These are phyloP conservation scores for Gobio occitaniae DNA, from an alignment of 2,797 vertebrate genomes.

Conservation along the genomic window DNA sequence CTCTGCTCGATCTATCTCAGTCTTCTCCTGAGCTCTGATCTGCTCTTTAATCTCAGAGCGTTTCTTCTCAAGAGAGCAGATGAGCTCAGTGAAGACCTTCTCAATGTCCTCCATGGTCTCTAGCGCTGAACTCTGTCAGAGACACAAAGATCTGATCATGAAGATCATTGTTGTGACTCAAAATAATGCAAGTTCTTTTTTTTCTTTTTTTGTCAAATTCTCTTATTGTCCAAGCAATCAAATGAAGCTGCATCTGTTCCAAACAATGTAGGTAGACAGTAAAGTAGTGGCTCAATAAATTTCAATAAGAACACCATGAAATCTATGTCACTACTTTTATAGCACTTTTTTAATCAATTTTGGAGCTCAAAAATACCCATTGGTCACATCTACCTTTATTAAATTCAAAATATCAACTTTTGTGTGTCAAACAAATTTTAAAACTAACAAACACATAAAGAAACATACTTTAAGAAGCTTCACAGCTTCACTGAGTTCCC, in stretches of 20 bases:
- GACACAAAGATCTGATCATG: neutral
- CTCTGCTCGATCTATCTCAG: slow-evolving; percentile 32
- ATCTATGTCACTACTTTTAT: neutral
- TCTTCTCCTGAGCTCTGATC: slow-evolving; percentile 43
- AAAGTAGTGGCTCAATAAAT: neutral
- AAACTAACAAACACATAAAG: neutral
- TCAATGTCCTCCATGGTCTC: slow-evolving; percentile 10
- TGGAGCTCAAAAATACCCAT: neutral
- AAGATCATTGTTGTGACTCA: neutral
- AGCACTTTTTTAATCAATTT: neutral
- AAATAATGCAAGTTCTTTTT: neutral
- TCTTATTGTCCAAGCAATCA: neutral
- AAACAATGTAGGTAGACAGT: neutral
- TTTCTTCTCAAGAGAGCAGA: slow-evolving; percentile 38
- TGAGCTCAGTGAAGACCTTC: slow-evolving; percentile 40
- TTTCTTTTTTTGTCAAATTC: neutral
- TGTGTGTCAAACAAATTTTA: neutral
- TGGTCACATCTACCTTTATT: neutral
- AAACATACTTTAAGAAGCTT: slow-evolving; percentile 20
- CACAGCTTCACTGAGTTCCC: slow-evolving; percentile 22
- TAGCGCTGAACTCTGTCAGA: neutral
- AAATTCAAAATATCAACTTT: neutral
- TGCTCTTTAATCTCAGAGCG: slow-evolving; percentile 32
- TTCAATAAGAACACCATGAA: neutral
- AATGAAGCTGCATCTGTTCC: neutral